Evolutionary conservation across 2,113 vertebrate species (phyloP).

Genomic region (Nymphicus hollandicus): DNA sequence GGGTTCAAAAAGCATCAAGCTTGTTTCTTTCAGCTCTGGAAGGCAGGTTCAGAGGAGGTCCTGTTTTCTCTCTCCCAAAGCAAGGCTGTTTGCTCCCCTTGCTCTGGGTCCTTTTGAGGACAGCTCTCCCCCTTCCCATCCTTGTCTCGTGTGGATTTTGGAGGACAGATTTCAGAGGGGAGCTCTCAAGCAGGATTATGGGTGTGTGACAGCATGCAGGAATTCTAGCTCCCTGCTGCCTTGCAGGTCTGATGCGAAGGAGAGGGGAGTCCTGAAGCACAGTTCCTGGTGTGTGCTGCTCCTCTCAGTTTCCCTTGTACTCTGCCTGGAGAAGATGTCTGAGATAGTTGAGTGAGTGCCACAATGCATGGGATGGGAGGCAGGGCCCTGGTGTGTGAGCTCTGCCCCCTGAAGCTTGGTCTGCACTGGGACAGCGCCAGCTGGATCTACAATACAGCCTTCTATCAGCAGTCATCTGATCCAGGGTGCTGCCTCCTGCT

Average conservation of each 20-base stretch:
- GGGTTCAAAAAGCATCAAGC: background rate
- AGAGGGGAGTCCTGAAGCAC: background rate
- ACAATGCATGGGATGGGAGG: background rate
- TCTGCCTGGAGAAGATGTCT: conserved; percentile 22
- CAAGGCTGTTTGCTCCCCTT: background rate
- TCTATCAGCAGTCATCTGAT: background rate
- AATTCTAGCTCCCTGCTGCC: background rate
- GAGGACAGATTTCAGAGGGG: background rate
- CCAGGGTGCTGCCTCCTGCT: background rate
- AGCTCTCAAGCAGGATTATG: background rate
- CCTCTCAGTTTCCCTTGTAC: background rate
- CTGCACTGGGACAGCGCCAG: background rate
- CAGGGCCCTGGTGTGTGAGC: background rate
- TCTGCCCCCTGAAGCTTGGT: conserved; percentile 11
- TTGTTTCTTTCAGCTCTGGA: background rate
- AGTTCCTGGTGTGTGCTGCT: background rate
- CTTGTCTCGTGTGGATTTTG: background rate
- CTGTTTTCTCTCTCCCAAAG: background rate
- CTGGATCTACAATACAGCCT: background rate
- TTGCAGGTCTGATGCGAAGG: background rate
- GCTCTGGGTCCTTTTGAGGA: background rate
- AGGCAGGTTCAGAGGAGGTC: background rate
- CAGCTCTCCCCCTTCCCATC: background rate
- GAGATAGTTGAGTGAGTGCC: background rate
- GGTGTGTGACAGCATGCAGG: background rate